Conservation (phyloP, 1,140 invertebrate species). For the Drosophila biarmipes region DNA sequence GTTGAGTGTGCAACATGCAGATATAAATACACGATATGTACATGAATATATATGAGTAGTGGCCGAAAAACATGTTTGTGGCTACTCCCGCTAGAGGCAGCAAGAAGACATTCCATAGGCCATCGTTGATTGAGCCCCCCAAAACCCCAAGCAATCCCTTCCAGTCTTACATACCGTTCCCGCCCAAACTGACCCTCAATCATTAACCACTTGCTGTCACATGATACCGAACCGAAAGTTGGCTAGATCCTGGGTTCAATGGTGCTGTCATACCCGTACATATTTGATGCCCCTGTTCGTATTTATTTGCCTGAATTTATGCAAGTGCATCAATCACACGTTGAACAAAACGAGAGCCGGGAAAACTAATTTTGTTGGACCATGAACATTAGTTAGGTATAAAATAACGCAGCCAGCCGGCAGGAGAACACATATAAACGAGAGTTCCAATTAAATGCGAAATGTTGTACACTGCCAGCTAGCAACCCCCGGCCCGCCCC, state of each 20-base stretch:
- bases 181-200: slow-evolving; percentile 17
- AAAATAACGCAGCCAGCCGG: slow-evolving; percentile 31
- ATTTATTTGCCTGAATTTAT: slow-evolving; percentile 10
- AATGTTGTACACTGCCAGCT: neutral
- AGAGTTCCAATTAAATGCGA: slow-evolving; percentile 14
- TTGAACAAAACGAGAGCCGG: neutral
- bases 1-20: slow-evolving; percentile 44
- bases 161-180: slow-evolving; percentile 17
- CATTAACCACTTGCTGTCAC: slow-evolving; percentile 5
- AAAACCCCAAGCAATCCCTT: slow-evolving; percentile 29
- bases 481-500: neutral
- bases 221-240: neutral
- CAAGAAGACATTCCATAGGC: slow-evolving; percentile 27
- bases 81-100: slow-evolving; percentile 21
- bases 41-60: slow-evolving; percentile 29
- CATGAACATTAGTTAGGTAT: slow-evolving; percentile 62
- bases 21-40: slow-evolving; percentile 14
- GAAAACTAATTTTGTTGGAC: slow-evolving; percentile 13
- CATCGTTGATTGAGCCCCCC: slow-evolving; percentile 26
- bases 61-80: slow-evolving; percentile 26
- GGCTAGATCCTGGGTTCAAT: neutral
- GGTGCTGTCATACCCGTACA: slow-evolving; percentile 1
- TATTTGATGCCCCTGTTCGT: slow-evolving; percentile 27
- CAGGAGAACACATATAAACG: neutral
- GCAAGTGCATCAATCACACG: slow-evolving; percentile 7